Percentiles rank a stretch among this genome's conserved stretches.
phyloP scores from a whole-genome alignment of 1,140 invertebrate genomes.

The Neomicropteryx cornuta region DNA sequence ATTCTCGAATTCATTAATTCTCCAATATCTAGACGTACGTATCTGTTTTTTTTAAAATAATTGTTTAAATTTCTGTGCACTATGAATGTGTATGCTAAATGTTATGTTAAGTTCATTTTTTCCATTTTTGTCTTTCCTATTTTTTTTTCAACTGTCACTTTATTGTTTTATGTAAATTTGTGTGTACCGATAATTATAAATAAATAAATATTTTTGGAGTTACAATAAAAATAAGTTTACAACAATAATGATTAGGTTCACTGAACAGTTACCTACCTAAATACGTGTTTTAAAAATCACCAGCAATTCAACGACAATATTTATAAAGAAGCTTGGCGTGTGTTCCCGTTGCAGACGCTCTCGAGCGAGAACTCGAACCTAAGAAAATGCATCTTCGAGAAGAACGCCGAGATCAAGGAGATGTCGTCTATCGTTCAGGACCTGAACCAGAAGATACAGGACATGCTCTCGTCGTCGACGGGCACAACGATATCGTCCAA shows the following conservation, averaged over 20 bases:
- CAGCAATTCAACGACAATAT: background rate
- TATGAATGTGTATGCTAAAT: too few species aligned
- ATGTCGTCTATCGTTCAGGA: slow-evolving; percentile 36
- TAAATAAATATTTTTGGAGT: background rate
- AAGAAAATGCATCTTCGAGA: slow-evolving; percentile 32
- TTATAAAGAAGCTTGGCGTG: background rate
- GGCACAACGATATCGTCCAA: slow-evolving; percentile 37
- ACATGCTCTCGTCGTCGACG: slow-evolving; percentile 36
- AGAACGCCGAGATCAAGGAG: slow-evolving; percentile 38
- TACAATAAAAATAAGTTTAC: background rate
- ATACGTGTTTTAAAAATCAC: background rate
- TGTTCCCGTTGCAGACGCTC: slow-evolving; percentile 21
- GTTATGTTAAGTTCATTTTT: too few species aligned
- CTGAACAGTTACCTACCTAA: background rate
- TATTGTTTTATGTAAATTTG: too few species aligned
- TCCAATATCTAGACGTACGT: too few species aligned
- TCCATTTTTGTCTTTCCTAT: too few species aligned
- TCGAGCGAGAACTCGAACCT: slow-evolving; percentile 31
- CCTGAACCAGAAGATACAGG: slow-evolving; percentile 42
- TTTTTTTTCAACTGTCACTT: too few species aligned
- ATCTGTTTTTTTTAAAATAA: too few species aligned
- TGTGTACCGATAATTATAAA: background rate
- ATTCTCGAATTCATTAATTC: too few species aligned
- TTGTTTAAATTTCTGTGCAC: too few species aligned
- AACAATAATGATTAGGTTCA: background rate